Evolutionary conservation across 2,888 invertebrate species (phyloP).

Genomic region (Rhabditoides inermis): DNA sequence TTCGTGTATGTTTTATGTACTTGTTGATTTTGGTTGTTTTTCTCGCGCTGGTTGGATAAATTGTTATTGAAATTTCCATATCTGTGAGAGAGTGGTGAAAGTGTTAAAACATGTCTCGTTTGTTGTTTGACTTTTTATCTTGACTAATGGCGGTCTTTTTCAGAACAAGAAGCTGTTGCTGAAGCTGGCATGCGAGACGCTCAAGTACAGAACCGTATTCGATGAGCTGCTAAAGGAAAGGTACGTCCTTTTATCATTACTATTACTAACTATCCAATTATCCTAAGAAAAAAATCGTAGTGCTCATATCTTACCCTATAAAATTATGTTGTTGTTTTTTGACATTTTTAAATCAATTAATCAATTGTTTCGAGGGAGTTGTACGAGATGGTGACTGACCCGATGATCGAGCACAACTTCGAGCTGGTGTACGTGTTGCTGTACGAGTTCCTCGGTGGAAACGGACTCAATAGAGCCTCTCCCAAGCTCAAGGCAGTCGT

Average conservation of each 20-base stretch:
- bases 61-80: too few relatives aligned
- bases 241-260: background rate
- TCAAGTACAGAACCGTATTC: constrained; percentile 35
- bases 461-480: constrained; percentile 28
- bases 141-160: constrained; percentile 10
- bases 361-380: too few relatives aligned
- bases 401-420: constrained; percentile 17
- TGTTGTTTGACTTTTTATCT: constrained; percentile 2
- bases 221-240: constrained; percentile 20
- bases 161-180: constrained; percentile 47
- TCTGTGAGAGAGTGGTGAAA: too few relatives aligned
- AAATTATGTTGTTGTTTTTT: too few relatives aligned
- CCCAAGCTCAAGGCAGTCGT: too few relatives aligned
- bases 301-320: too few relatives aligned
- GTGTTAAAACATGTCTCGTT: too few relatives aligned
- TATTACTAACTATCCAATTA: too few relatives aligned
- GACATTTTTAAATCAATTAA: too few relatives aligned
- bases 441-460: constrained; percentile 32
- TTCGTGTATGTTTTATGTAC: background rate
- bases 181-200: constrained; percentile 39
- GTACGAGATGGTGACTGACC: constrained; percentile 18
- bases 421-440: constrained; percentile 27
- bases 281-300: too few relatives aligned
- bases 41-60: too few relatives aligned
- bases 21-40: background rate